A percentile compares a stretch with the other conserved stretches of the same genome.
Evolutionary conservation across 37 sponge, comb jelly and placozoan species (phyloP).

Genomic region (Cliona cf. orientalis): DNA sequence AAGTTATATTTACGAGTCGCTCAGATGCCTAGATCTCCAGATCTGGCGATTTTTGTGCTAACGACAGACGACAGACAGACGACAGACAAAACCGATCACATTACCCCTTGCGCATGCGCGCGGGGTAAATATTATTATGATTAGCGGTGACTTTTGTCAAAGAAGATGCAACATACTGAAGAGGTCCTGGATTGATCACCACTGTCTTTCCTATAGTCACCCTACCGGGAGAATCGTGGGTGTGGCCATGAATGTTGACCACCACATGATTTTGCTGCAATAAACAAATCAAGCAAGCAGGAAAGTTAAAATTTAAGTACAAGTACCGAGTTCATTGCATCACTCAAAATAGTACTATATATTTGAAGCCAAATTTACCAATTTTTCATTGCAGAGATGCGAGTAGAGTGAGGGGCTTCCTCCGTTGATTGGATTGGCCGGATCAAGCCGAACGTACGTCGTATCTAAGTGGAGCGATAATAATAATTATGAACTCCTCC

Average conservation of each 20-base stretch:
- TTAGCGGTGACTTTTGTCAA: too few species aligned
- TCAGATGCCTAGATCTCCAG: too few species aligned
- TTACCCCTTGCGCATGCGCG: too few species aligned
- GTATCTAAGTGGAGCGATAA: constrained; percentile 7
- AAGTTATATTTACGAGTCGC: too few species aligned
- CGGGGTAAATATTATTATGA: too few species aligned
- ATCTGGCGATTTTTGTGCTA: too few species aligned
- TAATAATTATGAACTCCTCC: not conserved
- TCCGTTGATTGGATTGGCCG: constrained; percentile 26
- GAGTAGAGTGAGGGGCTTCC: constrained; percentile 25
- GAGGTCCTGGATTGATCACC: constrained; percentile 80
- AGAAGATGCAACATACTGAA: too few species aligned
- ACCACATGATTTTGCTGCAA: constrained; percentile 69
- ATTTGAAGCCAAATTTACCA: too few species aligned
- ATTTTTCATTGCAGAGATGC: constrained; percentile 23
- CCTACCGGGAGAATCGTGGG: constrained; percentile 65
- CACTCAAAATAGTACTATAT: too few species aligned
- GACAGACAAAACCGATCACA: too few species aligned
- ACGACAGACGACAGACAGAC: too few species aligned
- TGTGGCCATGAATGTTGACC: constrained; percentile 88
- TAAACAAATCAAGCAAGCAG: not conserved
- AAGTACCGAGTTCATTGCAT: not conserved
- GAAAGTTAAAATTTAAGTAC: not conserved
- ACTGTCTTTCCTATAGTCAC: constrained; percentile 54
- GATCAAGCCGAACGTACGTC: constrained; percentile 11